A percentile compares a stretch with the other conserved stretches of the same genome.
phyloP scores from a whole-genome alignment of 2,888 invertebrate species.

The Diaphora mendica region DNA sequence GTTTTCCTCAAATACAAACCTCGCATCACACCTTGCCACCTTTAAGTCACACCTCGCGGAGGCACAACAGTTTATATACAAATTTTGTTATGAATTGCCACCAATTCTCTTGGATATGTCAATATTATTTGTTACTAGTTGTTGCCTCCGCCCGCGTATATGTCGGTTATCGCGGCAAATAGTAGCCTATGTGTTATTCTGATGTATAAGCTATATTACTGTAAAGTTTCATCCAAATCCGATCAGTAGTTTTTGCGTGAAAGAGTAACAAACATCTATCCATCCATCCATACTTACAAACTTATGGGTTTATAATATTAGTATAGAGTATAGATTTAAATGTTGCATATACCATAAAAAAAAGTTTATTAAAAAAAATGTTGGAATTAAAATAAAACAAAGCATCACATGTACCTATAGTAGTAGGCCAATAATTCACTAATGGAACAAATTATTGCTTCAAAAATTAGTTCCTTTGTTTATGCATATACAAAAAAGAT shows the following conservation, averaged over 20 bases:
- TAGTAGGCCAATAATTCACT: neutral
- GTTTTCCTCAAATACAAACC: neutral
- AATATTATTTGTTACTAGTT: neutral
- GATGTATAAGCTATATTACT: too few relatives aligned
- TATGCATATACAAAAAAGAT: neutral
- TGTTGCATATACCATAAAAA: too few relatives aligned
- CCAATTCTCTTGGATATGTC: neutral
- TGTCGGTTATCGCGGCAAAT: too few relatives aligned
- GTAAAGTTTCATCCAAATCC: too few relatives aligned
- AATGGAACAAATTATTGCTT: neutral
- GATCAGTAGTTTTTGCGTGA: too few relatives aligned
- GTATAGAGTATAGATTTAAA: too few relatives aligned
- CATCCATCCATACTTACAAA: too few relatives aligned
- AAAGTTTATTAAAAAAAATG: neutral
- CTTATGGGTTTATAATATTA: too few relatives aligned
- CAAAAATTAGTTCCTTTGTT: neutral
- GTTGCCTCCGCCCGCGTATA: too few relatives aligned
- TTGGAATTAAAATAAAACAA: neutral
- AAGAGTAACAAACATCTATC: too few relatives aligned
- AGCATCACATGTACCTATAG: neutral
- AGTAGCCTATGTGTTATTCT: too few relatives aligned
- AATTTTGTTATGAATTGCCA: neutral
- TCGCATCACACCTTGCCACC: neutral
- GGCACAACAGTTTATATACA: neutral
- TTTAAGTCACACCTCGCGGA: neutral